Conservation (phyloP, 2,888 invertebrate species). For the Aphelenchoides bicaudatus region DNA sequence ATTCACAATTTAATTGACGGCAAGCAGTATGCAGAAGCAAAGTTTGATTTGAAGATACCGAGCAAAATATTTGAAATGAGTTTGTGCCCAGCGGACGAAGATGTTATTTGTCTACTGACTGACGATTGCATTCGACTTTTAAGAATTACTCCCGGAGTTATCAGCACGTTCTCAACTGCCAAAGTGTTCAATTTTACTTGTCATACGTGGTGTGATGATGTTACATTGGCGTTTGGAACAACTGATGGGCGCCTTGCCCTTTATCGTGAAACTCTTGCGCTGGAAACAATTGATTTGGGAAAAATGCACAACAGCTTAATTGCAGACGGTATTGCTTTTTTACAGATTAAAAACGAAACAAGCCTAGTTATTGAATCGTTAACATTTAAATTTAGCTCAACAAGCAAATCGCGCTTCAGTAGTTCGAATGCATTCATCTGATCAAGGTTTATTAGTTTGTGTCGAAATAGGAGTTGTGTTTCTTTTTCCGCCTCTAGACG, state of each 20-base stretch:
- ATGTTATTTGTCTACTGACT: constrained; percentile 42
- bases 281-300: constrained; percentile 43
- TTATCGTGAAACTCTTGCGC: constrained; percentile 49
- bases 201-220: constrained; percentile 52
- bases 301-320: constrained; percentile 31
- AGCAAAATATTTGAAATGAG: constrained; percentile 36
- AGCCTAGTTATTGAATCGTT: no score
- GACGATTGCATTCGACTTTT: constrained; percentile 38
- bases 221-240: constrained; percentile 51
- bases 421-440: constrained; percentile 25
- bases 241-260: constrained; percentile 37
- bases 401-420: constrained; percentile 26
- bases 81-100: constrained; percentile 53
- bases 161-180: constrained; percentile 47
- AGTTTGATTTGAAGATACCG: neutral
- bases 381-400: no score
- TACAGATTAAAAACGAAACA: no score
- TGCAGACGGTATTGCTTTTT: no score
- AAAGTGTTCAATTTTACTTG: constrained; percentile 40
- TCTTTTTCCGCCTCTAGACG: constrained; percentile 27
- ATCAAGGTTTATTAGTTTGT: constrained; percentile 26
- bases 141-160: constrained; percentile 35
- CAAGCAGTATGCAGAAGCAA: constrained; percentile 24
- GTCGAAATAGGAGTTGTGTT: constrained; percentile 33
- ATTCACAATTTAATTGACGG: constrained; percentile 26